These are phyloP conservation scores for Tuberolachnus salignus DNA, from an alignment of 2,888 invertebrate species.

Conservation along the genomic window DNA sequence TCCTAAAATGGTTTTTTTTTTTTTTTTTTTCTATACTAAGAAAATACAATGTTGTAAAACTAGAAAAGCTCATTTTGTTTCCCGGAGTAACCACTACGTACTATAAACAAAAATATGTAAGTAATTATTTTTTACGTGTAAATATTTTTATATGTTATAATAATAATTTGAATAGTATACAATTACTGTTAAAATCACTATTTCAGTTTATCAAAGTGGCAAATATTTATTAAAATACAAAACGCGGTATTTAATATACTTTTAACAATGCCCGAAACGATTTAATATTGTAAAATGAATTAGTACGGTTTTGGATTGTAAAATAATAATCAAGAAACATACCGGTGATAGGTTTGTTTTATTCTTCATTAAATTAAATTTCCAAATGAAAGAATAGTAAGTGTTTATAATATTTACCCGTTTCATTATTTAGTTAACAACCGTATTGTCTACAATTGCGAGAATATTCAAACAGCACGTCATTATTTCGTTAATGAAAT, in stretches of 20 bases:
- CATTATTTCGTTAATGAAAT: not conserved
- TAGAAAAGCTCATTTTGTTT: too few relatives aligned
- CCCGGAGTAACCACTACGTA: too few relatives aligned
- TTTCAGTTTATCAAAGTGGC: too few relatives aligned
- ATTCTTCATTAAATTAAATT: constrained; percentile 7
- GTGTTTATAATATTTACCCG: not conserved
- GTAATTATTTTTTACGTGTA: too few relatives aligned
- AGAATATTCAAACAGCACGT: not conserved
- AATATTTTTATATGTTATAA: too few relatives aligned
- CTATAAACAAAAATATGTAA: too few relatives aligned
- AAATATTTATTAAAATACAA: too few relatives aligned
- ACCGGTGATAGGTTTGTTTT: not conserved
- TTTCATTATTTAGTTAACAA: not conserved
- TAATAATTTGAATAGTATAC: too few relatives aligned
- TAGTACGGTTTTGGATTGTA: not conserved
- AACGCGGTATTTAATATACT: not conserved
- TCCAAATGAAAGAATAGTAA: not conserved
- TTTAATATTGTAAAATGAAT: not conserved
- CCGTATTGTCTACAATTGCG: not conserved
- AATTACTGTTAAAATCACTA: too few relatives aligned
- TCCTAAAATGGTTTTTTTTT: too few relatives aligned
- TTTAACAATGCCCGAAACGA: not conserved
- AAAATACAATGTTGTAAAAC: too few relatives aligned
- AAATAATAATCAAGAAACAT: not conserved
- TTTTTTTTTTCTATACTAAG: too few relatives aligned